These are phyloP conservation scores for Tryphoninae sp. DNA, from an alignment of 2,888 invertebrate species.

Conservation along the genomic window DNA sequence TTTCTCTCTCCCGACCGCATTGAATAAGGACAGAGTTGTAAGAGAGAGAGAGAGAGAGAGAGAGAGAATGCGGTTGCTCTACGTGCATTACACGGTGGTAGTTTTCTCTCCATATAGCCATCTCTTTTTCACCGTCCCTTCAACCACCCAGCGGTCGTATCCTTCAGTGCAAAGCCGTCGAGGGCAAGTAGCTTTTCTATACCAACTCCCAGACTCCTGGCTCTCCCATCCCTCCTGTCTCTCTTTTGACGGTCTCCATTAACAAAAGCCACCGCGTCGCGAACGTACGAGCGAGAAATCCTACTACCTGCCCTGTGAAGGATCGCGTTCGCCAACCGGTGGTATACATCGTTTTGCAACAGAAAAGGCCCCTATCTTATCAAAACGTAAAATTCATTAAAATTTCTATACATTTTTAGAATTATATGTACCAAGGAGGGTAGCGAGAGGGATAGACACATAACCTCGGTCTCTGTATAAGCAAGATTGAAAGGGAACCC, in stretches of 20 bases:
- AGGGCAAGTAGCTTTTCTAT: slow-evolving; percentile 42
- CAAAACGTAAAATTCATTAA: slow-evolving; percentile 64
- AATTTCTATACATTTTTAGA: slow-evolving; percentile 60
- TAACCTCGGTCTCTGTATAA: not conserved
- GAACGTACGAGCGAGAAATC: slow-evolving; percentile 24
- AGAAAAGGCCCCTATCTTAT: slow-evolving; percentile 46
- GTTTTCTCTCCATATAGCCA: slow-evolving; percentile 31
- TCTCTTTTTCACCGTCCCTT: not conserved
- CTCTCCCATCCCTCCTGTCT: slow-evolving; percentile 12
- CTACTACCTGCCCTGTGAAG: not conserved
- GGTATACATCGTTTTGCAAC: not conserved
- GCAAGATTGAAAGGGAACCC: not conserved
- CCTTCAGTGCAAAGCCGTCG: slow-evolving; percentile 23
- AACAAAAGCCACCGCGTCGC: slow-evolving; percentile 42
- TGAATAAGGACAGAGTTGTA: slow-evolving; percentile 30
- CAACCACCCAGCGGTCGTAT: not conserved
- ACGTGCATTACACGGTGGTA: slow-evolving; percentile 19
- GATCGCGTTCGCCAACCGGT: not conserved
- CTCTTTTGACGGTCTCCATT: slow-evolving; percentile 16
- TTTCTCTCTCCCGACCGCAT: slow-evolving; percentile 41
- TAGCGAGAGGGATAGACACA: not conserved
- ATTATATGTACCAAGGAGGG: not conserved
- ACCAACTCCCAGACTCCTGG: not conserved
- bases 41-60: not conserved
- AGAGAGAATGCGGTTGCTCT: slow-evolving; percentile 1